phyloP scores from a whole-genome alignment of 2,113 vertebrate species.

The Saccopteryx bilineata region DNA sequence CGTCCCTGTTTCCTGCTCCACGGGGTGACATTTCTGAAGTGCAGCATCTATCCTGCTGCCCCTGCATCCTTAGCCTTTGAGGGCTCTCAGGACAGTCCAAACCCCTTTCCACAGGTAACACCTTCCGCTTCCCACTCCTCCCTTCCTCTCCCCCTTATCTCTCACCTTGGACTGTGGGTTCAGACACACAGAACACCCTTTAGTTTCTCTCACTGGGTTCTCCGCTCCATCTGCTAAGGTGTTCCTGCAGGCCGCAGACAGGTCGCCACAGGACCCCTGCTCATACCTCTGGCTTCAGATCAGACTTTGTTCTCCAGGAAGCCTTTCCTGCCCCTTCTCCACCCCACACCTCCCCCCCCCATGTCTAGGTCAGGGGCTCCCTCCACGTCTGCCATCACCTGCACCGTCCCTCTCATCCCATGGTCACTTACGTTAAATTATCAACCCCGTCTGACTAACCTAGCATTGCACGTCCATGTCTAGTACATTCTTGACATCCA shows the following conservation, averaged over 20 bases:
- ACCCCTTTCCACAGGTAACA: background rate
- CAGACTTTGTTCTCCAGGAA: background rate
- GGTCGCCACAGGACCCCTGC: background rate
- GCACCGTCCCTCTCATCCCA: background rate
- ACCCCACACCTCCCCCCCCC: fast-evolving
- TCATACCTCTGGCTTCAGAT: background rate
- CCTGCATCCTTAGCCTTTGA: background rate
- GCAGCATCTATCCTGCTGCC: background rate
- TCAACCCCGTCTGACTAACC: background rate
- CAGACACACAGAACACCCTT: background rate
- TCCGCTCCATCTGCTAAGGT: background rate
- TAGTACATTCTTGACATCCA: background rate
- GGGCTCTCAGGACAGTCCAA: background rate
- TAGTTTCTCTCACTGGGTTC: background rate
- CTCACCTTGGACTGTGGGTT: background rate
- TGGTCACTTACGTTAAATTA: background rate
- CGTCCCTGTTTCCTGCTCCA: background rate
- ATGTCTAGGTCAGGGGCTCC: background rate
- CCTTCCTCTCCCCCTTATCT: background rate
- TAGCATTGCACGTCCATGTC: background rate
- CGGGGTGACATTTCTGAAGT: background rate
- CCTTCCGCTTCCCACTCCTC: background rate
- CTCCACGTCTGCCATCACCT: background rate
- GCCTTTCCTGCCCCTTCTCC: fast-evolving
- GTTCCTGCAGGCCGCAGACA: background rate